A percentile compares a stretch with the other conserved stretches of the same genome.
These are phyloP conservation scores for Monoplex corrugatus DNA, from an alignment of 2,888 invertebrate species.

Conservation along the genomic window DNA sequence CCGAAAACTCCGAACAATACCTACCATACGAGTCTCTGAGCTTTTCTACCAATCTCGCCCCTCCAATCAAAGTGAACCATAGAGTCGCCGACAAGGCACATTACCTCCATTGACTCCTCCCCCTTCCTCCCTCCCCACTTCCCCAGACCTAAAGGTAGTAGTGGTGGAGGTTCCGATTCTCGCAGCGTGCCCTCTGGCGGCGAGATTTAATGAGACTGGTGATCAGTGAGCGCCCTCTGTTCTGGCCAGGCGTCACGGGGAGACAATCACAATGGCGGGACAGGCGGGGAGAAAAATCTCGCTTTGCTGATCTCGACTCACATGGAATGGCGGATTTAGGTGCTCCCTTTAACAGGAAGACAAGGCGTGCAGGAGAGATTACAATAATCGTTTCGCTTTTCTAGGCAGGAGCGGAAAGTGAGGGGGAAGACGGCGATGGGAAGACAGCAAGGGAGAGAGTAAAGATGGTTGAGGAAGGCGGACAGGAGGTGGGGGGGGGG, in stretches of 20 bases:
- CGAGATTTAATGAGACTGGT: conserved; percentile 49
- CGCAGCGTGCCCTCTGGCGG: conserved; percentile 43
- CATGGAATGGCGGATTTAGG: neutral
- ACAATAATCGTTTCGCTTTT: conserved; percentile 39
- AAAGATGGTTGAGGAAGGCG: neutral
- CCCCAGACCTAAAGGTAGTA: neutral
- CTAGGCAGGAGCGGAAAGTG: neutral
- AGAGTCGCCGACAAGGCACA: conserved; percentile 5
- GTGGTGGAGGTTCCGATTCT: conserved; percentile 1
- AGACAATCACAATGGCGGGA: conserved; percentile 33
- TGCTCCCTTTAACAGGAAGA: neutral
- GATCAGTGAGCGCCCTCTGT: conserved; percentile 44
- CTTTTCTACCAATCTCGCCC: neutral
- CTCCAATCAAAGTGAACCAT: neutral
- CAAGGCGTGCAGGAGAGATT: conserved; percentile 10
- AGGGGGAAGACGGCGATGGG: neutral
- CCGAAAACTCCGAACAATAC: neutral
- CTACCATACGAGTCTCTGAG: neutral
- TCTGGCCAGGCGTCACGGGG: conserved; percentile 26
- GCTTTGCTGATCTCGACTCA: neutral
- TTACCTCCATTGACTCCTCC: conserved; percentile 19
- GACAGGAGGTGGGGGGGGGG: neutral
- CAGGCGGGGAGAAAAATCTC: neutral
- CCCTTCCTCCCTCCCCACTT: neutral
- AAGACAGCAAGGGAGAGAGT: neutral